Conservation (phyloP, 2,797 vertebrate species). For the Schizopygopsis pylzovi region DNA sequence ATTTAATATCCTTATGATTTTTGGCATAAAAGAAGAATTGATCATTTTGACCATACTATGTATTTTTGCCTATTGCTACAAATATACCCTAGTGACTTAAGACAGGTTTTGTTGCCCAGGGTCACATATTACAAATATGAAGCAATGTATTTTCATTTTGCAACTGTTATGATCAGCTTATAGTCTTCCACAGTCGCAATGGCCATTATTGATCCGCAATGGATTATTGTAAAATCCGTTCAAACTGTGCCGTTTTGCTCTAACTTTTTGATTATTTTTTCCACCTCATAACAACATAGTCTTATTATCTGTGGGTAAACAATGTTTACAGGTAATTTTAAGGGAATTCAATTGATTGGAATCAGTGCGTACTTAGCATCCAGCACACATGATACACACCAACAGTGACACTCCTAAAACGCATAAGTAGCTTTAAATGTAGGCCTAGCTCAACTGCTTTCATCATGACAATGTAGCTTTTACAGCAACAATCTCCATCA, state of each 20-base stretch:
- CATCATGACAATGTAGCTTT: neutral
- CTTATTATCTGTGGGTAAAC: neutral
- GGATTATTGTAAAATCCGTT: neutral
- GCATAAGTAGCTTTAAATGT: neutral
- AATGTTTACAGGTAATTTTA: neutral
- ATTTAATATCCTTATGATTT: too few relatives aligned
- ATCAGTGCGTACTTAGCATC: neutral
- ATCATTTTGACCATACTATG: too few relatives aligned
- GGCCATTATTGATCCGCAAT: neutral
- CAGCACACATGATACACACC: neutral
- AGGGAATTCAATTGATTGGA: neutral
- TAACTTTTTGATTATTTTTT: neutral
- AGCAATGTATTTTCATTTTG: neutral
- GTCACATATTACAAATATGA: neutral
- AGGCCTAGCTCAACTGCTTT: neutral
- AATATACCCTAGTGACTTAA: too few relatives aligned
- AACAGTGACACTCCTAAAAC: neutral
- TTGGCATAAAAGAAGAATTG: too few relatives aligned
- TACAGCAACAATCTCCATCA: neutral
- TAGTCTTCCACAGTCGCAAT: neutral
- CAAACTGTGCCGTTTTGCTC: neutral
- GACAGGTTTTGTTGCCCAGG: too few relatives aligned
- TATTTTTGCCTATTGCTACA: too few relatives aligned
- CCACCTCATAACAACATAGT: neutral
- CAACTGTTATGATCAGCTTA: neutral